A percentile compares a stretch with the other conserved stretches of the same genome.
These are phyloP conservation scores for Pecten maximus DNA, from an alignment of 2,888 invertebrate species.

Conservation along the genomic window DNA sequence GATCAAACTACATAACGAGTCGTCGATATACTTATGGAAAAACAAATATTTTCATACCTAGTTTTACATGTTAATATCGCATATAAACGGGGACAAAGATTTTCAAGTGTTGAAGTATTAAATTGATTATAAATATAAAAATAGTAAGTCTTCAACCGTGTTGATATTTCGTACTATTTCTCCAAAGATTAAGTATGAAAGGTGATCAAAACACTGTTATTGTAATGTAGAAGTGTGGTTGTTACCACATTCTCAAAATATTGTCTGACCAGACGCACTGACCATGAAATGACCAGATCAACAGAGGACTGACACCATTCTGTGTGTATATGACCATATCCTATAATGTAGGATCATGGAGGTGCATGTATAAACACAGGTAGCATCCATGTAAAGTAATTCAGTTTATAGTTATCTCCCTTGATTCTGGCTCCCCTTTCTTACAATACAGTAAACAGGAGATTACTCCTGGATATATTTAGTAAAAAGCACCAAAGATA, in stretches of 20 bases:
- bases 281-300: neutral
- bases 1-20: neutral
- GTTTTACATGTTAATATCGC: neutral
- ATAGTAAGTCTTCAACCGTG: neutral
- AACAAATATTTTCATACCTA: constrained; percentile 1
- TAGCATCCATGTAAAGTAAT: neutral
- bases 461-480: too few relatives aligned
- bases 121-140: neutral
- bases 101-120: neutral
- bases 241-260: constrained; percentile 2
- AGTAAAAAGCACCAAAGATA: too few relatives aligned
- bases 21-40: constrained; percentile 24
- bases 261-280: neutral
- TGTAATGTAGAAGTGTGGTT: neutral
- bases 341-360: neutral
- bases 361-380: neutral
- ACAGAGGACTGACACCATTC: neutral
- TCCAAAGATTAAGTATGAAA: neutral
- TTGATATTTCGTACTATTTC: neutral
- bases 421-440: too few relatives aligned
- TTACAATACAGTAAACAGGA: too few relatives aligned
- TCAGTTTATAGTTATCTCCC: neutral
- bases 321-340: neutral
- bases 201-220: neutral
- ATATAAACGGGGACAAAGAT: constrained; percentile 2